Evolutionary conservation across 2,113 vertebrate species (phyloP).

Genomic region (Eclectus roratus): DNA sequence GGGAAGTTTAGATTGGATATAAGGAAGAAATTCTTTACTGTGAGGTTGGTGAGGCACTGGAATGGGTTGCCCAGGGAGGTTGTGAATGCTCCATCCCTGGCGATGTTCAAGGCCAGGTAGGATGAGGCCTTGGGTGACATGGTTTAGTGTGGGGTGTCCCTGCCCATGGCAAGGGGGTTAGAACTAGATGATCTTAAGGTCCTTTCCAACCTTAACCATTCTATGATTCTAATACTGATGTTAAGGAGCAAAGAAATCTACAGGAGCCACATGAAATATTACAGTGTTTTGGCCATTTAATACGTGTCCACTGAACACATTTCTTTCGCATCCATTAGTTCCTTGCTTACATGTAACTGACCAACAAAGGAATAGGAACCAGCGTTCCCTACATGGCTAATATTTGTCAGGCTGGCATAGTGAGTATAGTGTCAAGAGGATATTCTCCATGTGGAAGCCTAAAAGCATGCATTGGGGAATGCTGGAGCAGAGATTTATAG

Average conservation of each 20-base stretch:
- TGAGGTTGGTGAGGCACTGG: too few relatives aligned
- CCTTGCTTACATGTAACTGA: neutral
- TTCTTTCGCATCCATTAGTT: neutral
- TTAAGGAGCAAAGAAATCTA: neutral
- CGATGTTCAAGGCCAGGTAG: too few relatives aligned
- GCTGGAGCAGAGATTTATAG: neutral
- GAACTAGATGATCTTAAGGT: too few relatives aligned
- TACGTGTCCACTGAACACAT: fast-evolving
- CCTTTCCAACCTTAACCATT: too few relatives aligned
- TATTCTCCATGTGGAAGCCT: neutral
- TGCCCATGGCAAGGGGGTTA: too few relatives aligned
- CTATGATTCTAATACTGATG: neutral
- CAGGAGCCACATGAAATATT: neutral
- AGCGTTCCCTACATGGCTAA: neutral
- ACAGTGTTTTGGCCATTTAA: neutral
- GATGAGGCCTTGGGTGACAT: too few relatives aligned
- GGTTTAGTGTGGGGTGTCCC: too few relatives aligned
- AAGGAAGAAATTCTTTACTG: too few relatives aligned
- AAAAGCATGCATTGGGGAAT: neutral
- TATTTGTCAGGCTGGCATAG: neutral
- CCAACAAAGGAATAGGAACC: neutral
- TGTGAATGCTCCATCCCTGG: too few relatives aligned
- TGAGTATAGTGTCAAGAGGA: neutral
- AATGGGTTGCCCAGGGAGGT: too few relatives aligned
- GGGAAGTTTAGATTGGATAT: too few relatives aligned